Base-by-base conservation (phyloP, 1,140 invertebrate species). In the Nasonia longicornis region DNA sequence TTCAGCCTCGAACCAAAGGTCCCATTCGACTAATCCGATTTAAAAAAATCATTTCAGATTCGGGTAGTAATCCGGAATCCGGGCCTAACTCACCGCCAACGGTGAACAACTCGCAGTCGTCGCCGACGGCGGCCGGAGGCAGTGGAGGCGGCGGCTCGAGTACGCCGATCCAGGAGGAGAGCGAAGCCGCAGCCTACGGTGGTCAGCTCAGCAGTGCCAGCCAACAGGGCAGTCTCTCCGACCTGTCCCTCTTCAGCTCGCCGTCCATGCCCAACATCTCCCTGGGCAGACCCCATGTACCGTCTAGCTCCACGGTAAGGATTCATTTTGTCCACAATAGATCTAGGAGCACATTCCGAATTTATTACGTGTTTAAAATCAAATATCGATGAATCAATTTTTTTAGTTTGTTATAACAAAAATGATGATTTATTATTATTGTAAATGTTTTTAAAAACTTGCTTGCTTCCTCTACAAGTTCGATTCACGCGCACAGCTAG, bases 201-300 rank as follows among this genome's bases (percentile, higher is more conserved):
- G 90, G 90, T 42, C 88, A 91, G 69, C 84, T 92, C 67, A 91
- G 89, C 42, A 92, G 90, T 75, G 90, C 89, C 83, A 92, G 91
- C 85, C 92, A 92, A 72, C 92, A 93, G 84, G 92, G 92, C 83
- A 91, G 91, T 88, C 92, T 92, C 64, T 92, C 92, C 42, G 94
- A 95, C 90, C 89, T 94, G 20, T 95, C 94, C 45, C 91, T 98
- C 16, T 98, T 98, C 91, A 97, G 96, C 85, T 97, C 96, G 85
- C 97, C 97, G 58, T 98, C 97, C 85, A 94, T 98, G 94, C 97
- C 98, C 82, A 98, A 98, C 91, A 98, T 99, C 86, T 98, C 97
- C 63, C 91, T 98, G 81, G 97, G 96, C 63, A 92, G 96, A 87
- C 96, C 96, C 82, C 95, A 95, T 86, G 93, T 93, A 85, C 90